Percentiles rank a stretch among this genome's conserved stretches.
Conservation (phyloP, 2,113 vertebrate species). For the Chlamydotis undulata region DNA sequence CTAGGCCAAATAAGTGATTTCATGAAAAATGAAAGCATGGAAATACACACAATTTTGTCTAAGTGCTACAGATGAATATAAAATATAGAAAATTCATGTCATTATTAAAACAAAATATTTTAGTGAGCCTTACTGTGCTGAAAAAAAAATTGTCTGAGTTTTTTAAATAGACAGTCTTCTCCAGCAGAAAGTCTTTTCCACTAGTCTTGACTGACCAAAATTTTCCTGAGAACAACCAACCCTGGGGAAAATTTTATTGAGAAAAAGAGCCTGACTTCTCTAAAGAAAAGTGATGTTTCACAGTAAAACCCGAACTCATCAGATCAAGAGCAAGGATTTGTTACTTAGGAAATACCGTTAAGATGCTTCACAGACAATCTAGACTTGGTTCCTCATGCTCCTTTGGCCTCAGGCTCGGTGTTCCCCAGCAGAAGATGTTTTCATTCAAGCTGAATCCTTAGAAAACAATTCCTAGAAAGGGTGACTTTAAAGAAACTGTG, state of each 20-base stretch:
- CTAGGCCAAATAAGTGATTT: slow-evolving; percentile 42
- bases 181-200: neutral
- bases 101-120: neutral
- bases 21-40: slow-evolving; percentile 26
- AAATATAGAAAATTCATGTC: slow-evolving; percentile 8
- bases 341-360: neutral
- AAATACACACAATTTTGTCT: slow-evolving; percentile 16
- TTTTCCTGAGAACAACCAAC: neutral
- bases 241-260: neutral
- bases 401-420: accelerated
- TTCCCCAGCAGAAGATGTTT: neutral
- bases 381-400: neutral
- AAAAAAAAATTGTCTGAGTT: neutral
- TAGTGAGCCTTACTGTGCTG: neutral
- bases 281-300: neutral
- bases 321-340: neutral
- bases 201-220: neutral
- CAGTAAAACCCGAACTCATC: neutral
- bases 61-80: neutral
- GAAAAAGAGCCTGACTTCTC: neutral
- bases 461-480: neutral
- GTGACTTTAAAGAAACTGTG: neutral
- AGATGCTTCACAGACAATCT: neutral
- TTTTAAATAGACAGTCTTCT: neutral
- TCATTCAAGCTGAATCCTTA: neutral